Base-by-base conservation (phyloP, 2,888 invertebrate species). In the Ennomos erosarius region DNA sequence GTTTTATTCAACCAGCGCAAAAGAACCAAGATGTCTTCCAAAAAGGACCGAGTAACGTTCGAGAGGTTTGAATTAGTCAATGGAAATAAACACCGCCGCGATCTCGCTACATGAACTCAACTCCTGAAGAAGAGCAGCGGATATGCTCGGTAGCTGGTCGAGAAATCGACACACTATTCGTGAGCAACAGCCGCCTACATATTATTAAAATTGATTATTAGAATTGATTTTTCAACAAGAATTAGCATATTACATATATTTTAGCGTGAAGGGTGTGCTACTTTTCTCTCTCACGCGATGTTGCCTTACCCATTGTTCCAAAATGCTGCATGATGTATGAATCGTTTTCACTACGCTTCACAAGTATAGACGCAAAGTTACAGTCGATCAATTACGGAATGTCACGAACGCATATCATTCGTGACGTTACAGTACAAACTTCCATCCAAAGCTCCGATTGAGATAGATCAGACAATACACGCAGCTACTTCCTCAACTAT, bases 371-470 rank as follows among this genome's bases (percentile, higher is more conserved):
- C 26, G 6, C 26, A 26, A 52, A 78, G 75, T 79, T 82, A 84
- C 81, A 76, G 75, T 78, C 76, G 71, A 83, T 87, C 84, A 84
- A 82, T 84, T 84, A 82, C 71, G 43, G 68, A 67, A 71, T 79
- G 83, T 81, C 81, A 76, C 76, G 77, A 70, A 71, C 76, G 74
- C 81, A 77, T 75, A 70, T 71, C 69, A 72, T 65, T 37, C 54
- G 36, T 69, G 64, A 61, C 46, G 44, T 60, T 49, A 51, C 39
- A 59, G 40, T 48, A 46, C 48, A 49, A 40, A 43, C 38, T 11
- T 37, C 35, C 9, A 53, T 42, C 51, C 49, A 46, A 48, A 49
- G 57, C 61, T 38, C 51, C 51, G 62, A 67, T 64, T 65, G 54
- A 65, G 70, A 67, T 62, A 62, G 47, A 67, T 49, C 55, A 55